Conservation (phyloP, 2,888 invertebrate species). For the Aradus depressus region DNA sequence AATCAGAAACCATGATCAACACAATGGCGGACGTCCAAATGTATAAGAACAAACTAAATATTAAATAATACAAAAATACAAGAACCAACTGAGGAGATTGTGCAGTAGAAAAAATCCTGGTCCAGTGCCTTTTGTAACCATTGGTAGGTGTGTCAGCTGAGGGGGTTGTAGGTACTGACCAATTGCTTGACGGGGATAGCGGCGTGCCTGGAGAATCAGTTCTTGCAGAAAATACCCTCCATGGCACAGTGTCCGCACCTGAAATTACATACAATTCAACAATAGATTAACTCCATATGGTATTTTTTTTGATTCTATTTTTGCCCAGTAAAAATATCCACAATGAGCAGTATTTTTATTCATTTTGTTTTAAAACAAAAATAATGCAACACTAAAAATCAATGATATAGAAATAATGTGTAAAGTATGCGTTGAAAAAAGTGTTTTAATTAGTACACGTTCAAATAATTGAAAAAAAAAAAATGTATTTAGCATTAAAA, state of each 20-base stretch:
- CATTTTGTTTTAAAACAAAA: not conserved
- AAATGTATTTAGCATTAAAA: no score
- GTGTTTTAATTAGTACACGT: not conserved
- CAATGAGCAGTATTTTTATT: not conserved
- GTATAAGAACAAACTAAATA: not conserved
- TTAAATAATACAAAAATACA: not conserved
- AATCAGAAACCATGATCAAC: no score
- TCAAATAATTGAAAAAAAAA: not conserved
- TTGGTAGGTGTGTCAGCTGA: conserved; percentile 14
- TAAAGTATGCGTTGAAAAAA: no score
- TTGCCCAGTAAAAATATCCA: no score
- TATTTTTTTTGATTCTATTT: no score
- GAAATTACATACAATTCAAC: conserved; percentile 11
- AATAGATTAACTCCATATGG: not conserved
- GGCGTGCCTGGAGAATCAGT: conserved; percentile 3
- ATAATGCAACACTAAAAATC: not conserved
- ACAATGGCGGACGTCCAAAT: not conserved
- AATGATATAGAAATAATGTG: not conserved
- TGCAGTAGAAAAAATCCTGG: conserved; percentile 7
- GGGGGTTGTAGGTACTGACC: conserved; percentile 14
- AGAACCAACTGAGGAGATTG: conserved; percentile 10
- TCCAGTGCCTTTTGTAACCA: conserved; percentile 16
- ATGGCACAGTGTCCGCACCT: not conserved
- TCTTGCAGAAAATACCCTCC: conserved; percentile 5
- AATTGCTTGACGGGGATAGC: conserved; percentile 10